Evolutionary conservation across 2,888 invertebrate species (phyloP).

Genomic region (Campoletis raptor): DNA sequence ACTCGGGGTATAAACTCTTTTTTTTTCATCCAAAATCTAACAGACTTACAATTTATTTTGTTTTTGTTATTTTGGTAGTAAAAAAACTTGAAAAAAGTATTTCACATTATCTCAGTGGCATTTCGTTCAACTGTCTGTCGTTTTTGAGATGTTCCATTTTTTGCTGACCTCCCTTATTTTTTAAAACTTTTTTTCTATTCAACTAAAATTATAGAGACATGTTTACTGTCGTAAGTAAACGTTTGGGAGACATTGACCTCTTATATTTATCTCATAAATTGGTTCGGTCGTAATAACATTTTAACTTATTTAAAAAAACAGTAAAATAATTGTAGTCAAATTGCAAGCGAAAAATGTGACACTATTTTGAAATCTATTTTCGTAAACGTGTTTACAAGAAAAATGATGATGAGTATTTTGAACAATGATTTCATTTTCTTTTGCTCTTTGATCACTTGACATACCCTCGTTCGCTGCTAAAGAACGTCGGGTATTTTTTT

Average conservation of each 20-base stretch:
- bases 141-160: background rate
- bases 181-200: background rate
- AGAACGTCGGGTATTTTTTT: background rate
- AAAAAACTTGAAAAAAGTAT: no score
- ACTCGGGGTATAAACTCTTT: no score
- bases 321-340: background rate
- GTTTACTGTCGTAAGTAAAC: background rate
- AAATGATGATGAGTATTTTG: background rate
- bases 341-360: background rate
- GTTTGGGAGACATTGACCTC: background rate
- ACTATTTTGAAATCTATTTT: background rate
- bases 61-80: no score
- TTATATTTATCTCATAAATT: no score
- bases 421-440: background rate
- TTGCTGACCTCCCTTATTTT: background rate
- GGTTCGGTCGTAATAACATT: background rate
- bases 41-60: no score
- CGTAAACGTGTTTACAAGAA: background rate
- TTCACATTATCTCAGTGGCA: background rate
- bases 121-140: background rate
- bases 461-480: background rate
- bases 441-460: background rate
- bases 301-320: background rate
- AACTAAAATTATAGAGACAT: no score
- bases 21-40: no score